Base-by-base conservation (phyloP, 2,888 invertebrate species). In the Caenorhabditis imperialis region DNA sequence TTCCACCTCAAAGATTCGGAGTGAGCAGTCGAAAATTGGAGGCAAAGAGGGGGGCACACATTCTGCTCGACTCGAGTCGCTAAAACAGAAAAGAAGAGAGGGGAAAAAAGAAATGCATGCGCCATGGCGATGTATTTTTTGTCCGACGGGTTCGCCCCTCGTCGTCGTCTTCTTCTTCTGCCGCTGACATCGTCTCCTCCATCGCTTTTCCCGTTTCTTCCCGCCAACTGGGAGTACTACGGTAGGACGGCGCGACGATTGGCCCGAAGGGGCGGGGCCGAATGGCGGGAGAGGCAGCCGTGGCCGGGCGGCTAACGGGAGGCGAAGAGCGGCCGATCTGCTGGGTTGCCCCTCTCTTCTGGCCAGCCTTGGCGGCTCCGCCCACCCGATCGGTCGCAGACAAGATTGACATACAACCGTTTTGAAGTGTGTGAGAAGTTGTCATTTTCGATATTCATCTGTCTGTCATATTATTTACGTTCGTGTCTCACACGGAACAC, bases 371-470 rank as follows among this genome's bases (percentile, higher is more conserved):
- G 38, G 25, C 23, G 54, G 60, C 61, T 54, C 70, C 70, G 70
- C 70, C 70, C 47, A 47, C 54, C 70, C 5, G 58, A 55, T 55
- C 63, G 57, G 65, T 50, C 37, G 48, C 48, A 37, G 47, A 58
- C 63, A 70, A 75, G 75, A 75, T 75, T 75, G 75, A 75, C 75
- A 70, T 75, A 75, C 75, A 75, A 75, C 75, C 69, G 69, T 74
- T 69, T 74, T 69, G 69, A 74, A 74, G 74, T 62, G 69, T 69
- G 67, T 69, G 67, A 74, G 73, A 63, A 62, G 70, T 67, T 75
- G 75, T 75, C 75, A 70, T 63, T 67, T 75, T 75, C 70, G 69
- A 75, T 75, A 74, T 74, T 74, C 74, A 74, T 74, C 74, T 74
- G 73, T 65, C 65, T 65, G 61, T 74, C 74, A 67, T 62, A 69